Evolutionary conservation across 1,140 invertebrate species (phyloP).

Genomic region (Trichogramma pretiosum): DNA sequence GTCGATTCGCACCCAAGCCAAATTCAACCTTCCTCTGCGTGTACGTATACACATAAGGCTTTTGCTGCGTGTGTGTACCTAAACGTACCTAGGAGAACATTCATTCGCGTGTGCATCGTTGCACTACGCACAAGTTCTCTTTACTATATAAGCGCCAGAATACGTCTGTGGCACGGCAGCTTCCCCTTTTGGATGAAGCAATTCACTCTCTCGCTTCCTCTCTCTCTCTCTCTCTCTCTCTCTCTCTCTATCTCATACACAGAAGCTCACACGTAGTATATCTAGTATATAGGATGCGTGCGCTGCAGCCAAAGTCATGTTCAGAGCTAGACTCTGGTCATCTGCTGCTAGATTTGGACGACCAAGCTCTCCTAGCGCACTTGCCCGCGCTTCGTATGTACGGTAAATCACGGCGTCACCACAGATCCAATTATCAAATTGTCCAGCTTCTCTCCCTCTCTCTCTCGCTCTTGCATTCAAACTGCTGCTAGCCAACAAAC

Average conservation of each 20-base stretch:
- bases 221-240: slow-evolving; percentile 10
- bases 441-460: slow-evolving; percentile 22
- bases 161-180: no score
- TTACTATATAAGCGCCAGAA: no score
- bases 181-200: no score
- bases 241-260: slow-evolving; percentile 3
- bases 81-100: not conserved
- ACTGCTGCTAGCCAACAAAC: no score
- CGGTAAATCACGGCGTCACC: slow-evolving; percentile 34
- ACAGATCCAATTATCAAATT: slow-evolving; percentile 42
- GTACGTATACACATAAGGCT: no score
- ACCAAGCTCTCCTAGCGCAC: no score
- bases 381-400: slow-evolving; percentile 19
- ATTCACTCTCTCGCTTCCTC: no score
- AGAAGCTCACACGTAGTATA: slow-evolving; percentile 20
- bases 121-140: not conserved
- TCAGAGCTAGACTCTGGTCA: slow-evolving; percentile 30
- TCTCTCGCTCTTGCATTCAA: no score
- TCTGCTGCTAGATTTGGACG: no score
- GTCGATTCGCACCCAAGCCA: slow-evolving; percentile 24
- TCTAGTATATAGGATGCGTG: slow-evolving; percentile 17
- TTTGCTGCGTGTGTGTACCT: no score
- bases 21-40: not conserved
- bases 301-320: slow-evolving; percentile 14
- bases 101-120: not conserved